Percentiles rank a stretch among this genome's conserved stretches.
Evolutionary conservation across 2,797 vertebrate genomes (phyloP).

Genomic region (Anniella stebbinsi): DNA sequence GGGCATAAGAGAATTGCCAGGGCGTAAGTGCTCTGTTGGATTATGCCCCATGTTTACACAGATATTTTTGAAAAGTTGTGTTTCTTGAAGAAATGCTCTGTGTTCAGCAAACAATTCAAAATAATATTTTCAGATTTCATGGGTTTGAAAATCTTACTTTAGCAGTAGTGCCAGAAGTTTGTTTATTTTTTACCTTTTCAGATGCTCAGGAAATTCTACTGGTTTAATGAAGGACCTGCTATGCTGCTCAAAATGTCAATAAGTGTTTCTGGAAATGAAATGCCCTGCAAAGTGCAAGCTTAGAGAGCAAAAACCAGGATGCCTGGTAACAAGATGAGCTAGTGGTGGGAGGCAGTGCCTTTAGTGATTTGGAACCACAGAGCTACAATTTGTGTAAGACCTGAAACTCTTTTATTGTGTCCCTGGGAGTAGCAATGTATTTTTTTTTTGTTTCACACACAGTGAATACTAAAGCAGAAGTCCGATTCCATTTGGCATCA

Average conservation of each 20-base stretch:
- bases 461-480: constrained; percentile 92
- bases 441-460: constrained; percentile 15
- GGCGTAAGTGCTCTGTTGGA: too few species aligned
- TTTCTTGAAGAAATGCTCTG: neutral
- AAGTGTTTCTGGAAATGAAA: neutral
- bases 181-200: neutral
- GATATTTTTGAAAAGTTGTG: neutral
- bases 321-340: neutral
- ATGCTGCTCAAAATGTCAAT: neutral
- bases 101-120: neutral
- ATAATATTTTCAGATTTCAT: neutral
- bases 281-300: neutral
- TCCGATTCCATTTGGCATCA: constrained; percentile 90
- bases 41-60: neutral
- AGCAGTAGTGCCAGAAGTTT: neutral
- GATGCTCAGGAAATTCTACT: neutral
- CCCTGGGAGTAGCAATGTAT: neutral
- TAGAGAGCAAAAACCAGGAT: neutral
- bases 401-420: neutral
- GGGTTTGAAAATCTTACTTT: neutral
- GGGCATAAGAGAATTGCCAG: too few species aligned
- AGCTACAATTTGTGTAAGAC: neutral
- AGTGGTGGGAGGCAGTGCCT: neutral
- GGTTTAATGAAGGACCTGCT: neutral
- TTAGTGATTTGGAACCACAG: neutral